Base-by-base conservation (phyloP, 2,797 vertebrate species). In the Tokudaia muenninki region DNA sequence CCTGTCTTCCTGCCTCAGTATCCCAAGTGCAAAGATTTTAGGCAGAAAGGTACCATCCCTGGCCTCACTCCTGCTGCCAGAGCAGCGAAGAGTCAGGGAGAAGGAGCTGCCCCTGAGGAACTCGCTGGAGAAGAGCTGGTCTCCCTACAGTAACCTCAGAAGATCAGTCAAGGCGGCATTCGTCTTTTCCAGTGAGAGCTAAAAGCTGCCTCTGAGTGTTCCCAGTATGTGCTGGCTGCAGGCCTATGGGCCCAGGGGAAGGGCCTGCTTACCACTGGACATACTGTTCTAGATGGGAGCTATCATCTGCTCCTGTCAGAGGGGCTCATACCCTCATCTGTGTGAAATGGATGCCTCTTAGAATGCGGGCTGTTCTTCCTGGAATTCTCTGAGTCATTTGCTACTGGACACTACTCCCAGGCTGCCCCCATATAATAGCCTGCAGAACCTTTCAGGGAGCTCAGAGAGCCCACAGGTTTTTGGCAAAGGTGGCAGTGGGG, bases 201-300 rank as follows among this genome's bases (percentile, higher is more conserved):
- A 10, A 72, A 50, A 24, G 79, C 41, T 41, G 24, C 21, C 47
- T 5, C 47, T 19, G 55, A 22, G 12, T 50, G 26, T 9, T 52
- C 80, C 65, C 65, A 29, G 50, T 0, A 0, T 1, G 59, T 3
- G 37, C 75, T 3, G 26, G 22, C 21, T 13, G 34, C 44, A 88
- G 78, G 6, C 3, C 5, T 2, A 2, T 0, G 6, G 50, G 55
- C 34, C n/a, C 3, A 11, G 16, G 29, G 14, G n/a, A 57, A 65
- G 72, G 78, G 83, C 77, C 89, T 8, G 2, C 10, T 34, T 24
- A 17, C 1, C 4, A 14, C 24, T 41, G 21, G 31, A 21, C 9
- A 29, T 0, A 22, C 41, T 22, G 12, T 83, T 50, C 55, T 16
- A 22, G 41, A 8, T 19, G 2, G 21, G 3, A 12, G 47, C 75